Evolutionary conservation across 2,888 invertebrate species (phyloP), one percentile per base, ranked within the genome.

Genomic region (Andrena praecox): DNA sequence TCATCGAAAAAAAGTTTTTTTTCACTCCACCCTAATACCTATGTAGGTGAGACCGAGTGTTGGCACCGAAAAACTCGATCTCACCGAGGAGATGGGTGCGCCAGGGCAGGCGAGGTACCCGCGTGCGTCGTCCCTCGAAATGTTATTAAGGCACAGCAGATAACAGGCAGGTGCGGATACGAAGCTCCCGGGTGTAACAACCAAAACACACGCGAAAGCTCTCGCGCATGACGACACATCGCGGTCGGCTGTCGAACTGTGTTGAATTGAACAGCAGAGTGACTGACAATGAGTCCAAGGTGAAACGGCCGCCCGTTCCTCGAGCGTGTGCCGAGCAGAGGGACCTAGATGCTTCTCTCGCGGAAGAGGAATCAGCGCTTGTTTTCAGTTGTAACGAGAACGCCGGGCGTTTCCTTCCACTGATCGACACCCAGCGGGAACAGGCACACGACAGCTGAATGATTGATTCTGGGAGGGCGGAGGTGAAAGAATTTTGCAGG

Each of bases 191-290:
- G 82, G 84, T 81, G 88, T 85, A 89, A 89, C 88, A 86, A 89
- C 86, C 88, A 89, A 89, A 89, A 89, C 88, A 84, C 88, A 89
- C 88, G 88, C 88, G 88, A 89, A 83, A 80, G 80, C 85, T 63
- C 69, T 78, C 75, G 88, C 85, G 88, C 88, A 86, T 89, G 88
- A 89, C 89, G 88, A 73, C 78, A 82, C 77, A 85, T 83, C 87
- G 85, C 85, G 85, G 81, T 77, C 77, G 86, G 83, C 89, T 87
- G 89, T 88, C 88, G 89, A 88, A 88, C 82, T 81, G 80, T 66
- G 79, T 70, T 71, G 80, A 79, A 85, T 77, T 64, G 76, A 73
- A 77, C 69, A 69, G 77, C 84, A 76, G 71, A 75, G 69, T 68
- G 81, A 56, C 73, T 71, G 84, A 42, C 42, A 42, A 42, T 5